Conservation (phyloP, 2,888 invertebrate species). For the Xestia sexstrigata region DNA sequence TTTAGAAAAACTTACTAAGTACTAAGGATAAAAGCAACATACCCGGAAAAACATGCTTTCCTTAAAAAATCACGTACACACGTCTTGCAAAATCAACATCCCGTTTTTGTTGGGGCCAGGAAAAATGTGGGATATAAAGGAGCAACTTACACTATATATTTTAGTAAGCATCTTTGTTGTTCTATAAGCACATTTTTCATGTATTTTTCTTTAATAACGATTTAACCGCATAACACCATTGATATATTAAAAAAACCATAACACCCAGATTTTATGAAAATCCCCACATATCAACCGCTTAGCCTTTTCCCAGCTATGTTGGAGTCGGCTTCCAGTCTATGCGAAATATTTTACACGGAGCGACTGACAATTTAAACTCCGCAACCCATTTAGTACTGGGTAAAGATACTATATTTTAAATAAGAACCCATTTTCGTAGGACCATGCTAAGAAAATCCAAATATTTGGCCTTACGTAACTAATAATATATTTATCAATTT, state of each 20-base stretch:
- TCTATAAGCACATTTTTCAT: neutral
- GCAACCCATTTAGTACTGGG: too few relatives aligned
- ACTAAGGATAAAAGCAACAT: slow-evolving; percentile 25
- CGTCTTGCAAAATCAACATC: slow-evolving; percentile 55
- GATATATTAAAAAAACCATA: too few relatives aligned
- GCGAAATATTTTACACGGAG: too few relatives aligned
- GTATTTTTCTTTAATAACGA: neutral
- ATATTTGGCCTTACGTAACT: too few relatives aligned
- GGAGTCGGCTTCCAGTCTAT: too few relatives aligned
- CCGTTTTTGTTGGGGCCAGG: slow-evolving; percentile 43
- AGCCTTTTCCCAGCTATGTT: neutral
- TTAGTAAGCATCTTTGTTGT: neutral
- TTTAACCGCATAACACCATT: neutral
- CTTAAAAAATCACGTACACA: slow-evolving; percentile 59
- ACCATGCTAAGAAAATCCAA: too few relatives aligned
- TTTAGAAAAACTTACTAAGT: slow-evolving; percentile 2
- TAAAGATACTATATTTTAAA: neutral
- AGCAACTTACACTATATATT: neutral
- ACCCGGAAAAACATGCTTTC: slow-evolving; percentile 26
- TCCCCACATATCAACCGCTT: neutral
- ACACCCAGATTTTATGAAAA: neutral
- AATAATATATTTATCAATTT: too few relatives aligned
- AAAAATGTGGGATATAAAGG: slow-evolving; percentile 22
- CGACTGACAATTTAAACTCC: too few relatives aligned
- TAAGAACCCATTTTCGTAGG: neutral